A percentile compares a stretch with the other conserved stretches of the same genome.
Conservation (phyloP, 2,113 vertebrate genomes). For the Pristiophorus japonicus region DNA sequence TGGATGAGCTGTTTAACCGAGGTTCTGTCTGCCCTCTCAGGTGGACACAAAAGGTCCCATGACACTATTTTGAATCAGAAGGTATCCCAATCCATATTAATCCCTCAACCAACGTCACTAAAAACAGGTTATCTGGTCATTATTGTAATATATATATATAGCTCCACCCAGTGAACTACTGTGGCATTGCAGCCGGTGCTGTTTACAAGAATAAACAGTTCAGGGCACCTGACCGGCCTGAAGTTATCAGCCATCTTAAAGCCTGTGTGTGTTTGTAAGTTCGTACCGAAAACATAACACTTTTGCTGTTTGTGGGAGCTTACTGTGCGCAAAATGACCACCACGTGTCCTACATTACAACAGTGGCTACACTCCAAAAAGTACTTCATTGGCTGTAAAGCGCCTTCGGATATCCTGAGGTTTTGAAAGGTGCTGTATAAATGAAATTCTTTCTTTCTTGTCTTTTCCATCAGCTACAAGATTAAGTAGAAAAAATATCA, state of each 20-base stretch:
- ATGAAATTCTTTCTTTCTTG: not conserved
- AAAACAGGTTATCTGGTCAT: not conserved
- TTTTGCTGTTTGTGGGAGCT: not conserved
- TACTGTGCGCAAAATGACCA: no score
- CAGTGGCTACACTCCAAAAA: not conserved
- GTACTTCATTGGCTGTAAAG: not conserved
- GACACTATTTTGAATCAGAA: not conserved
- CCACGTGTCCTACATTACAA: not conserved
- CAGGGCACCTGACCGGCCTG: no score
- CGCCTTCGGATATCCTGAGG: not conserved
- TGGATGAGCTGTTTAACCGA: not conserved
- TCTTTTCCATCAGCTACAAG: not conserved
- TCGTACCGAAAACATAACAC: no score
- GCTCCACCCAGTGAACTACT: no score
- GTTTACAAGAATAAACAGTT: no score
- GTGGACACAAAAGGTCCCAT: not conserved
- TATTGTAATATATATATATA: no score
- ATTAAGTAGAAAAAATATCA: not conserved
- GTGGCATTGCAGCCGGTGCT: no score
- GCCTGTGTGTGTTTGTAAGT: no score
- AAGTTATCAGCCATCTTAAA: no score
- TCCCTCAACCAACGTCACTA: not conserved
- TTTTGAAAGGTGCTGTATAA: not conserved
- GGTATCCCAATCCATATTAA: not conserved
- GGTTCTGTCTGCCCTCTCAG: not conserved